These are phyloP conservation scores for Okamejei kenojei DNA, from an alignment of 2,797 vertebrate species.

Conservation along the genomic window DNA sequence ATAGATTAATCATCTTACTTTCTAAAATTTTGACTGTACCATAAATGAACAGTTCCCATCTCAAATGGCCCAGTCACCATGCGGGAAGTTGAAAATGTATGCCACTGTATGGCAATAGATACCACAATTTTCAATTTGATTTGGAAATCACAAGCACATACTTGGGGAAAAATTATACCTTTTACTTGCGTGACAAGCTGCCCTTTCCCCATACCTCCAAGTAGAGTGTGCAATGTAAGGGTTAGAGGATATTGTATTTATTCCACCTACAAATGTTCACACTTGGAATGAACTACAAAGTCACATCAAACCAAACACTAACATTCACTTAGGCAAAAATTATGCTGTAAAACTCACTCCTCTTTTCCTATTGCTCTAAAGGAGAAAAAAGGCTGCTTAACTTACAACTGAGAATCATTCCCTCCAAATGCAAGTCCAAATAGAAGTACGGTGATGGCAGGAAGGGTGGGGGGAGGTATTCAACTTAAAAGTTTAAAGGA, in stretches of 20 bases:
- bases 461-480: not conserved
- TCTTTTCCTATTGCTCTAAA: not conserved
- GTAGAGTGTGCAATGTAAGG: not conserved
- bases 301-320: not conserved
- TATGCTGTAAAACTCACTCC: not conserved
- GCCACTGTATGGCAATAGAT: not conserved
- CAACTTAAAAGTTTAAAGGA: not conserved
- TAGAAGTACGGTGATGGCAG: not conserved
- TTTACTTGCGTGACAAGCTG: too few species aligned
- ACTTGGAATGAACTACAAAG: not conserved
- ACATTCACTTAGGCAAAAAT: not conserved
- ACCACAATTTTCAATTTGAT: constrained; percentile 3
- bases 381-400: not conserved
- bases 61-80: not conserved
- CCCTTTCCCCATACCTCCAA: not conserved
- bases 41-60: not conserved
- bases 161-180: not conserved
- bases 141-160: not conserved
- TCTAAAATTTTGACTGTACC: not conserved
- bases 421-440: not conserved
- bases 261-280: not conserved
- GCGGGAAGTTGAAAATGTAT: not conserved
- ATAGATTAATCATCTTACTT: not conserved
- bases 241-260: not conserved
- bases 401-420: not conserved